A percentile compares a stretch with the other conserved stretches of the same genome.
Conservation (phyloP, 2,888 invertebrate genomes). For the Chrysolina haemoptera region DNA sequence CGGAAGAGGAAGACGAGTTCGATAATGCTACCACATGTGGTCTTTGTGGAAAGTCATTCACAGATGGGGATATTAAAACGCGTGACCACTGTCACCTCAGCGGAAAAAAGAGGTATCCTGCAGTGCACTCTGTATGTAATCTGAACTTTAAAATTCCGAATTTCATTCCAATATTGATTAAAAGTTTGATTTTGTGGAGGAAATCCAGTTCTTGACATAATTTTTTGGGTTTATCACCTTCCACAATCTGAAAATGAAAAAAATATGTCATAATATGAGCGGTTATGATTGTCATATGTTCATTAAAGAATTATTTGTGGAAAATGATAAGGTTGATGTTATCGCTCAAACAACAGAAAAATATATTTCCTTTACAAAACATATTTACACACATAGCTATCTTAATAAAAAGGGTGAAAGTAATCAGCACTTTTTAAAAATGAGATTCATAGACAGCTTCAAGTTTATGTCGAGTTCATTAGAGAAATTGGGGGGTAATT, state of each 20-base stretch:
- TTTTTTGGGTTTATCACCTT: too few species aligned
- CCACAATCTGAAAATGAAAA: too few species aligned
- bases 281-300: conserved; percentile 33
- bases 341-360: conserved; percentile 8
- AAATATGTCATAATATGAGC: conserved; percentile 24
- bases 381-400: not conserved
- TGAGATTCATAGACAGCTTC: not conserved
- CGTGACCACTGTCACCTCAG: not conserved
- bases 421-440: not conserved
- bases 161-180: conserved; percentile 28
- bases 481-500: not conserved
- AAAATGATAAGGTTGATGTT: not conserved
- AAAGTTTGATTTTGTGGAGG: too few species aligned
- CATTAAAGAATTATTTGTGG: conserved; percentile 9
- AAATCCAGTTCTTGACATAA: too few species aligned
- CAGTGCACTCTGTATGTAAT: not conserved
- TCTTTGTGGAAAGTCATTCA: too few species aligned
- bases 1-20: too few species aligned
- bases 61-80: not conserved
- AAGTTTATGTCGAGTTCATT: not conserved
- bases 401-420: not conserved
- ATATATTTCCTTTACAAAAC: not conserved
- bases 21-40: too few species aligned
- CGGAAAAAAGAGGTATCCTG: not conserved
- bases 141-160: conserved; percentile 22